Evolutionary conservation across 2,888 invertebrate species (phyloP).

Genomic region (Rhagonycha fulva): DNA sequence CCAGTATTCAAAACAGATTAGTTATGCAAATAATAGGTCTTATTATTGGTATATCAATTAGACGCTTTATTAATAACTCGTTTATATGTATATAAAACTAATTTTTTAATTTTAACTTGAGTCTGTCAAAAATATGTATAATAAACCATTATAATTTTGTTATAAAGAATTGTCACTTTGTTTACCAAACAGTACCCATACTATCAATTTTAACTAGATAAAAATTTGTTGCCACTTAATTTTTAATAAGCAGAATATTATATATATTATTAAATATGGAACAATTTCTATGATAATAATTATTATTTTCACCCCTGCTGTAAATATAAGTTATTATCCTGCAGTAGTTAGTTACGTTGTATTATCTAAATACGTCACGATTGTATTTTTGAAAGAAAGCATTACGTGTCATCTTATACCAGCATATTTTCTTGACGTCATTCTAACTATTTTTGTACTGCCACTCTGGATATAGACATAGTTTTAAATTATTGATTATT

Average conservation of each 20-base stretch:
- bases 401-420: slow-evolving; percentile 21
- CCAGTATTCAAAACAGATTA: neutral
- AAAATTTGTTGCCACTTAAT: neutral
- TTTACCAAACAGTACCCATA: too few relatives aligned
- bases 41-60: neutral
- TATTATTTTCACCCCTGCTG: neutral
- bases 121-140: neutral
- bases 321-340: neutral
- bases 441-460: slow-evolving; percentile 19
- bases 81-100: too few relatives aligned
- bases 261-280: too few relatives aligned
- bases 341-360: neutral
- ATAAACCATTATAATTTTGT: neutral
- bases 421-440: slow-evolving; percentile 23
- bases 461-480: slow-evolving; percentile 8
- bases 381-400: neutral
- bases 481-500: slow-evolving; percentile 18
- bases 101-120: neutral
- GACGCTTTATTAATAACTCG: neutral
- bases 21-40: neutral
- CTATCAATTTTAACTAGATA: neutral
- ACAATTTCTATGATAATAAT: neutral
- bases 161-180: too few relatives aligned
- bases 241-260: neutral
- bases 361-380: neutral